phyloP scores from a whole-genome alignment of 2,888 invertebrate genomes.

The Cloeon dipterum region DNA sequence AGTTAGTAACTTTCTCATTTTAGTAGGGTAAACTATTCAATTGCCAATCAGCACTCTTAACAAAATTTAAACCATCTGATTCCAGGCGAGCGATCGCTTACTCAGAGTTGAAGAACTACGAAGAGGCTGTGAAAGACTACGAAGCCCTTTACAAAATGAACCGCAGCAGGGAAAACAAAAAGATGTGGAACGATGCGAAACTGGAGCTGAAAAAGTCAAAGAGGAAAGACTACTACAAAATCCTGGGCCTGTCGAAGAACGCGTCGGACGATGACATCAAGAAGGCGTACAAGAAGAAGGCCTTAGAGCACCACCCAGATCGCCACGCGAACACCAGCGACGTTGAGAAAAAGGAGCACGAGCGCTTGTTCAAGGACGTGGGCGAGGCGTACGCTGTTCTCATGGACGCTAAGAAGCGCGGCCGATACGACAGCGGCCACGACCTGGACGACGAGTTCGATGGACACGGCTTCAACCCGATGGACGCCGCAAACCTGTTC shows the following conservation, averaged over 20 bases:
- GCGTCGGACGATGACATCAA: conserved; percentile 84
- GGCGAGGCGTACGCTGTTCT: conserved; percentile 89
- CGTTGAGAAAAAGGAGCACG: conserved; percentile 68
- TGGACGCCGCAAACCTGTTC: conserved; percentile 68
- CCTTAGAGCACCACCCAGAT: conserved; percentile 80
- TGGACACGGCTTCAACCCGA: no score
- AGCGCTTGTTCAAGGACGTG: conserved; percentile 83
- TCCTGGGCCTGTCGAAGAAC: conserved; percentile 59
- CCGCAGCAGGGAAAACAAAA: conserved; percentile 55
- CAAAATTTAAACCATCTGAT: no score
- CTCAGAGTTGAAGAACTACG: conserved; percentile 56
- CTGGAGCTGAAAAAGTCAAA: conserved; percentile 72
- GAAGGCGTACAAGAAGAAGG: conserved; percentile 79
- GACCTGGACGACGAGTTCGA: conserved; percentile 52
- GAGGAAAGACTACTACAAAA: conserved; percentile 91
- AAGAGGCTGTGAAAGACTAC: conserved; percentile 79
- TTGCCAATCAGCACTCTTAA: no score
- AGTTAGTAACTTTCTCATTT: no score
- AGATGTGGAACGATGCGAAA: conserved; percentile 67
- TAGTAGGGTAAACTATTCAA: no score
- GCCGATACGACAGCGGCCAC: conserved; percentile 76
- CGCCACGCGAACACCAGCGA: conserved; percentile 75
- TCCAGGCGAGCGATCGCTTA: conserved; percentile 68
- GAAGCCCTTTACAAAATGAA: conserved; percentile 67
- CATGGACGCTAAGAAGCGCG: conserved; percentile 74